phyloP scores from a whole-genome alignment of 2,113 vertebrate genomes.

The Bostrychus sinensis region DNA sequence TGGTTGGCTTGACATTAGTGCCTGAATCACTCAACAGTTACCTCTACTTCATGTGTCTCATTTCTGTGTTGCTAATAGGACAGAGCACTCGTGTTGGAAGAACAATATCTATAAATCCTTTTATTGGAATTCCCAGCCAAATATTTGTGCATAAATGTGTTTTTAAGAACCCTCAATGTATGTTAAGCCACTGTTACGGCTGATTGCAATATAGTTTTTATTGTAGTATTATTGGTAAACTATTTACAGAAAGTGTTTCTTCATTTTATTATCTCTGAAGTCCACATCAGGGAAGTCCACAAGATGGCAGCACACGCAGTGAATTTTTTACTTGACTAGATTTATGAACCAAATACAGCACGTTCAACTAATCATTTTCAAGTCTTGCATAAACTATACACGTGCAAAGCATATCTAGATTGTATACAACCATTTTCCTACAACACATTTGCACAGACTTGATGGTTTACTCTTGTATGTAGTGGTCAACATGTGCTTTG shows the following conservation, averaged over 20 bases:
- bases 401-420: no score
- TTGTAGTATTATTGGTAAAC: neutral
- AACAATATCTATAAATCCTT: constrained; percentile 5
- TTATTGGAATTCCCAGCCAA: constrained; percentile 8
- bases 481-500: neutral
- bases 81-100: constrained; percentile 4
- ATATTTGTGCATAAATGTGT: neutral
- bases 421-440: no score
- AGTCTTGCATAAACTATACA: no score
- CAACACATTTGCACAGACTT: no score
- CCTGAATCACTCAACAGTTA: constrained; percentile 60
- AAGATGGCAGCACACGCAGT: no score
- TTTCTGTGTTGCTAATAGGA: constrained; percentile 7
- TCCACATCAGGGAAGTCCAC: neutral
- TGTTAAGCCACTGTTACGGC: neutral
- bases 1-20: constrained; percentile 38
- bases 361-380: neutral
- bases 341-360: neutral
- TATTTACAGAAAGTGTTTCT: neutral
- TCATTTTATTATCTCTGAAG: neutral
- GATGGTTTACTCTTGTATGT: neutral
- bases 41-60: constrained; percentile 33
- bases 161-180: no score
- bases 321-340: neutral
- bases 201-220: neutral